Evolutionary conservation across 2,888 invertebrate species (phyloP).

Genomic region (Volucella inanis): DNA sequence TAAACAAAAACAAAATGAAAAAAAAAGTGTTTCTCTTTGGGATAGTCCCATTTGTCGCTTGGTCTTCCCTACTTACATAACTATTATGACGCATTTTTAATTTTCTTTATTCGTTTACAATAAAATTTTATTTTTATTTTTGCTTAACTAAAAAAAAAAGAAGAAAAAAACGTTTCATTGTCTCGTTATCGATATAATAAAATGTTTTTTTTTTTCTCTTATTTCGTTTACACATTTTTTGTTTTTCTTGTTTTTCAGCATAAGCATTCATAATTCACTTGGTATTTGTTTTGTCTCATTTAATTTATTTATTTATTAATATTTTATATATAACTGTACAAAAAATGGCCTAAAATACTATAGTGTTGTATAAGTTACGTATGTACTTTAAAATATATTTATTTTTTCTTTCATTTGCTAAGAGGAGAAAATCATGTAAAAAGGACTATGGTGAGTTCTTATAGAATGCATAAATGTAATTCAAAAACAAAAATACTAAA

Average conservation of each 20-base stretch:
- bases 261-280: slow-evolving; percentile 63
- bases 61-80: slow-evolving; percentile 63
- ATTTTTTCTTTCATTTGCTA: slow-evolving; percentile 13
- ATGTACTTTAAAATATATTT: slow-evolving; percentile 34
- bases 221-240: slow-evolving; percentile 53
- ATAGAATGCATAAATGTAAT: slow-evolving; percentile 48
- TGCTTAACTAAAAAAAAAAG: slow-evolving; percentile 47
- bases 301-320: background rate
- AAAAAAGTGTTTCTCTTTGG: slow-evolving; percentile 48
- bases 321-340: slow-evolving; percentile 75
- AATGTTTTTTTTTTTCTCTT: background rate
- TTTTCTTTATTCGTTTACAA: slow-evolving; percentile 42
- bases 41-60: slow-evolving; percentile 66
- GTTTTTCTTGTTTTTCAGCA: slow-evolving; percentile 55
- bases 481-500: slow-evolving; percentile 40
- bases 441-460: slow-evolving; percentile 53
- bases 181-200: slow-evolving; percentile 66
- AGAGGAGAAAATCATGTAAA: slow-evolving; percentile 44
- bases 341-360: slow-evolving; percentile 66
- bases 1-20: slow-evolving; percentile 31
- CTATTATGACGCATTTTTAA: slow-evolving; percentile 5
- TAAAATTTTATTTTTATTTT: slow-evolving; percentile 22
- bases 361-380: slow-evolving; percentile 64
- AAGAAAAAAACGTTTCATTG: slow-evolving; percentile 38
- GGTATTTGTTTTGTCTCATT: slow-evolving; percentile 26